Evolutionary conservation across 2,888 invertebrate genomes (phyloP).

Genomic region (Metellina segmentata): DNA sequence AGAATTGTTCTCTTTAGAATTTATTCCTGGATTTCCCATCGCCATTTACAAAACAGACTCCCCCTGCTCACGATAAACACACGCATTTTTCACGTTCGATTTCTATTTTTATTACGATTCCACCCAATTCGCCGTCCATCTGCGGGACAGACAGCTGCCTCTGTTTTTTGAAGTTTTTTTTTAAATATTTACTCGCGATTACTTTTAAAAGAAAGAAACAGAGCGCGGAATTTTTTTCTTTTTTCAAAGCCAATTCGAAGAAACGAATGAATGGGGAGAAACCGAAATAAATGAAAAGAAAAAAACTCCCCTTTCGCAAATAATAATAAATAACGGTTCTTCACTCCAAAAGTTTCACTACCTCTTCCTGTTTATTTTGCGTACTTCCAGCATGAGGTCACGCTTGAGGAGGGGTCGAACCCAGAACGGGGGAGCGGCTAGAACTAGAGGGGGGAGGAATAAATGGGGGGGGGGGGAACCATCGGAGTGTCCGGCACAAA

Average conservation of each 20-base stretch:
- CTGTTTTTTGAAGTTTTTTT: constrained; percentile 32
- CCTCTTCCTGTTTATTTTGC: constrained; percentile 75
- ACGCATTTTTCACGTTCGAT: constrained; percentile 39
- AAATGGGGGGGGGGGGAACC: constrained; percentile 59
- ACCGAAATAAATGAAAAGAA: not conserved
- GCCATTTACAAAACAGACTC: constrained; percentile 17
- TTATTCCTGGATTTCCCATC: constrained; percentile 68
- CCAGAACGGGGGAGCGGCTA: constrained; percentile 35
- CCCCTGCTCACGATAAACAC: constrained; percentile 10
- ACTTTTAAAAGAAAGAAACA: not conserved
- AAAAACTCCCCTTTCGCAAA: constrained; percentile 24
- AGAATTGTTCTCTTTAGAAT: constrained; percentile 36
- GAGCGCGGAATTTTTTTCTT: not conserved
- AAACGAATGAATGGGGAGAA: constrained; percentile 10
- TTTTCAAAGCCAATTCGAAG: constrained; percentile 10
- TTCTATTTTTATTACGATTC: constrained; percentile 62
- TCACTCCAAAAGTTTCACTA: constrained; percentile 12
- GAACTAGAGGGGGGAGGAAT: constrained; percentile 35
- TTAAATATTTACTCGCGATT: constrained; percentile 59
- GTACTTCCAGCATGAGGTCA: constrained; percentile 71
- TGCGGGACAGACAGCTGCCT: constrained; percentile 44
- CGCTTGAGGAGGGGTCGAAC: constrained; percentile 36
- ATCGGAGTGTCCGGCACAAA: constrained; percentile 70
- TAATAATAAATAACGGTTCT: constrained; percentile 74
- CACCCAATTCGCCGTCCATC: not conserved